Evolutionary conservation across 1,140 invertebrate genomes (phyloP).

Genomic region (Pseudomyrmex pallidus): DNA sequence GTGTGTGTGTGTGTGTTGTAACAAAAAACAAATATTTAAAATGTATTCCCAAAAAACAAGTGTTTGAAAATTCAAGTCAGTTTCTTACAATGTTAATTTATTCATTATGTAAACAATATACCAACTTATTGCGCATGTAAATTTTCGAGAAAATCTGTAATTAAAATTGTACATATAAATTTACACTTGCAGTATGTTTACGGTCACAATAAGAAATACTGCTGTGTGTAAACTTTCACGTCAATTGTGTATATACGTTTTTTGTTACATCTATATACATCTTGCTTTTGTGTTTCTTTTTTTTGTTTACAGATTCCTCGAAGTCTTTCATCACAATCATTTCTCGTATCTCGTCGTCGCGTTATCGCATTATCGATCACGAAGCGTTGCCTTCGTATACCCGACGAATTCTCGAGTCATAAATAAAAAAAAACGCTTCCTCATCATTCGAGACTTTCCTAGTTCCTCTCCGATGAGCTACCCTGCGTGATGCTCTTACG

Average conservation of each 20-base stretch:
- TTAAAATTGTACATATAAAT: too few species aligned
- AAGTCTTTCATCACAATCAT: constrained; percentile 38
- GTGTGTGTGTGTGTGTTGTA: background rate
- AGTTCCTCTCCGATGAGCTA: constrained; percentile 81
- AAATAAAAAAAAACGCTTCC: constrained; percentile 67
- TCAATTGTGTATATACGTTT: too few species aligned
- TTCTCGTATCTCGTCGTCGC: constrained; percentile 55
- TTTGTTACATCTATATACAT: too few species aligned
- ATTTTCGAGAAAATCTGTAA: too few species aligned
- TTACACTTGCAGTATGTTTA: too few species aligned
- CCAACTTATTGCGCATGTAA: too few species aligned
- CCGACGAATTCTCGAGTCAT: constrained; percentile 57
- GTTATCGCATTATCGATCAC: constrained; percentile 65
- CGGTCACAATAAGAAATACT: too few species aligned
- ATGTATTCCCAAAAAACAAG: background rate
- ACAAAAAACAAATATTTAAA: background rate
- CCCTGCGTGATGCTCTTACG: constrained; percentile 79
- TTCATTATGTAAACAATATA: too few species aligned
- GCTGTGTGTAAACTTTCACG: too few species aligned
- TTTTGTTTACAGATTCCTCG: background rate
- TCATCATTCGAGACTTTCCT: constrained; percentile 80
- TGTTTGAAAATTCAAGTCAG: too few species aligned
- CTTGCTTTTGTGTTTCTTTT: too few species aligned
- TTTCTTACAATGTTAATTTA: too few species aligned
- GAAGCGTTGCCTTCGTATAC: constrained; percentile 61